Percentiles rank a stretch among this genome's conserved stretches.
These are phyloP conservation scores for Antechinus flavipes DNA, from an alignment of 2,113 vertebrate genomes.

Conservation along the genomic window DNA sequence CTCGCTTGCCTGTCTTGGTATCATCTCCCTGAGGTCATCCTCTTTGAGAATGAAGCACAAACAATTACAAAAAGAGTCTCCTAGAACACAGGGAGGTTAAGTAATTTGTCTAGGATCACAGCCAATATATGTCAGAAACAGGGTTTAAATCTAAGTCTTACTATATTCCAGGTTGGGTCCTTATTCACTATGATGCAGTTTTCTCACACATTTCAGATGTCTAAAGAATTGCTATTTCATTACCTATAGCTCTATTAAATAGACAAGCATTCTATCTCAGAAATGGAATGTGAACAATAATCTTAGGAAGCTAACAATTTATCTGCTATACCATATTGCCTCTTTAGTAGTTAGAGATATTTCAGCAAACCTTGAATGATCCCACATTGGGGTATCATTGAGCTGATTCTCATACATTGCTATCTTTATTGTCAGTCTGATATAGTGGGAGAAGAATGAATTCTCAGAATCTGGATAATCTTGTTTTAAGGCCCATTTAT, in stretches of 20 bases:
- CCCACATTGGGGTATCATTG: background rate
- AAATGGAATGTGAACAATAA: background rate
- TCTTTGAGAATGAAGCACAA: too few relatives aligned
- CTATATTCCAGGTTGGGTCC: background rate
- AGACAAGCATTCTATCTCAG: background rate
- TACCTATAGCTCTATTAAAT: background rate
- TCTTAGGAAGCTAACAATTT: background rate
- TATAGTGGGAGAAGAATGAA: background rate
- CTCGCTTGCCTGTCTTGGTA: too few relatives aligned
- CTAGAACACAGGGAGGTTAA: background rate
- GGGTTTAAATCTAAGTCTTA: background rate
- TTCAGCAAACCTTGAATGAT: background rate
- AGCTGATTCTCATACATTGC: background rate
- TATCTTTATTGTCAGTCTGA: background rate
- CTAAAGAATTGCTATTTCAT: background rate
- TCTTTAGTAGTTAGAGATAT: background rate
- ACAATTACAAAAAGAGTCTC: background rate
- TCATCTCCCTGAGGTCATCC: too few relatives aligned
- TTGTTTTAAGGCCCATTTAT: background rate
- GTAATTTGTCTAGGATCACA: background rate
- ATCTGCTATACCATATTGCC: background rate
- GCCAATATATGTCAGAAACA: background rate
- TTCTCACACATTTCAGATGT: background rate
- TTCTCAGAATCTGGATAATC: background rate
- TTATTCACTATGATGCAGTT: background rate